Evolutionary conservation across 2,888 invertebrate species (phyloP).

Genomic region (Drosophila austrosaltans): DNA sequence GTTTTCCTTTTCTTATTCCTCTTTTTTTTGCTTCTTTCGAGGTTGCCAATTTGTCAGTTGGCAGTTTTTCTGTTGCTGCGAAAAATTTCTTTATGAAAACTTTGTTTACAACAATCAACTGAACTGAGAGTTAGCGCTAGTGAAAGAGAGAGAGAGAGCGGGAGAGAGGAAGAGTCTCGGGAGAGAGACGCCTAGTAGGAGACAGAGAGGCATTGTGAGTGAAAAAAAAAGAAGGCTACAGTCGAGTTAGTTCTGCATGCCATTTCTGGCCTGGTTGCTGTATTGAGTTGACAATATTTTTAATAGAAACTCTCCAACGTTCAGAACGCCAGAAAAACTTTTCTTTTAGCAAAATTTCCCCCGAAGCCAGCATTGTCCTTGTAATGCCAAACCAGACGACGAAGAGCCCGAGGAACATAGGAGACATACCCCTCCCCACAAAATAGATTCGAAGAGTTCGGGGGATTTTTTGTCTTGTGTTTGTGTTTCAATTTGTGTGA

Average conservation of each 20-base stretch:
- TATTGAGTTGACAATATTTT: constrained; percentile 80
- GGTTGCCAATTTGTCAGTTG: constrained; percentile 78
- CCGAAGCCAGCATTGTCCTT: constrained; percentile 45
- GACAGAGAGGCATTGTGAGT: background rate
- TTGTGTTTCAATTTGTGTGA: constrained; percentile 76
- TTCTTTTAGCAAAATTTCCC: constrained; percentile 61
- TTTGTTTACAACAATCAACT: constrained; percentile 77
- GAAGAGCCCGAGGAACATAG: background rate
- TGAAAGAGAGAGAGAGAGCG: background rate
- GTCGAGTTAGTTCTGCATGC: constrained; percentile 18
- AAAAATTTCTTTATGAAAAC: constrained; percentile 75
- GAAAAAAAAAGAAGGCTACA: background rate
- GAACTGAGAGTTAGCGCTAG: background rate
- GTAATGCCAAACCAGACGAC: background rate
- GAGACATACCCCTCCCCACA: too few species aligned
- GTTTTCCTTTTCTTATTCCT: background rate
- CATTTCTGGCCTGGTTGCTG: constrained; percentile 37
- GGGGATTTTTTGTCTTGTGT: constrained; percentile 44
- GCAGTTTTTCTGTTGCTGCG: constrained; percentile 52
- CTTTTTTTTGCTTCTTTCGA: constrained; percentile 50
- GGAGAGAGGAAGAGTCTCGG: background rate
- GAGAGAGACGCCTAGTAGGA: background rate
- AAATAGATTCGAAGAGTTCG: background rate
- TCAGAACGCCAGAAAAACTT: constrained; percentile 60
- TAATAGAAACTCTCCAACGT: constrained; percentile 70